These are phyloP conservation scores for Illadopsis cleaveri DNA, from an alignment of 2,113 vertebrate species.

Conservation along the genomic window DNA sequence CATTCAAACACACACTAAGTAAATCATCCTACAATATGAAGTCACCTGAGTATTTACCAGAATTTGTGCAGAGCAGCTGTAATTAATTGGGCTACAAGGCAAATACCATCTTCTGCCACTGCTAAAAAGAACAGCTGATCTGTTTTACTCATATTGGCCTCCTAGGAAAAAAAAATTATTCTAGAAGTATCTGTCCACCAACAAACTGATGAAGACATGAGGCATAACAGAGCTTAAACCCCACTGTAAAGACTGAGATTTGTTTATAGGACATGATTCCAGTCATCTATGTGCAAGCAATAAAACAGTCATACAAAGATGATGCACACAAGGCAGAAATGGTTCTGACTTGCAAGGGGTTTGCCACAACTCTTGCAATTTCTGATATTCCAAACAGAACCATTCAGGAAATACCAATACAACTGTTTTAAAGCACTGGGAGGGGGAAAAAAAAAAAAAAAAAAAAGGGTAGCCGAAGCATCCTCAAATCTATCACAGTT, in stretches of 20 bases:
- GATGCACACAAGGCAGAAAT: background rate
- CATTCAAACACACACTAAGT: background rate
- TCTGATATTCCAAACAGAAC: background rate
- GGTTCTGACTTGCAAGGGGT: background rate
- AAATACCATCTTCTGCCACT: background rate
- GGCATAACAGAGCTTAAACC: background rate
- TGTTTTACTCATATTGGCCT: background rate
- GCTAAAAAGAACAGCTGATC: background rate
- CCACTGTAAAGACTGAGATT: background rate
- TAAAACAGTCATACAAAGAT: background rate
- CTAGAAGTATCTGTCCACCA: background rate
- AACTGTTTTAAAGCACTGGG: background rate
- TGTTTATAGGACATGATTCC: background rate
- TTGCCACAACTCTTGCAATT: background rate
- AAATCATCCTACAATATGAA: background rate
- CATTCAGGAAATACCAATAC: background rate
- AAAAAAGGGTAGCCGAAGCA: background rate
- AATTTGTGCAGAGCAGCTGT: background rate
- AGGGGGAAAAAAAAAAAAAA: rapidly evolving
- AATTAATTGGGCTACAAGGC: background rate
- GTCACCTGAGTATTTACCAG: background rate
- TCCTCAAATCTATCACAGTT: background rate
- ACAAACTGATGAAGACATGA: background rate
- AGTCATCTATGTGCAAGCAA: background rate
- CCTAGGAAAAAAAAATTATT: background rate